A percentile compares a stretch with the other conserved stretches of the same genome.
These are phyloP conservation scores for Sinonovacula constricta DNA, from an alignment of 1,140 invertebrate species.

Conservation along the genomic window DNA sequence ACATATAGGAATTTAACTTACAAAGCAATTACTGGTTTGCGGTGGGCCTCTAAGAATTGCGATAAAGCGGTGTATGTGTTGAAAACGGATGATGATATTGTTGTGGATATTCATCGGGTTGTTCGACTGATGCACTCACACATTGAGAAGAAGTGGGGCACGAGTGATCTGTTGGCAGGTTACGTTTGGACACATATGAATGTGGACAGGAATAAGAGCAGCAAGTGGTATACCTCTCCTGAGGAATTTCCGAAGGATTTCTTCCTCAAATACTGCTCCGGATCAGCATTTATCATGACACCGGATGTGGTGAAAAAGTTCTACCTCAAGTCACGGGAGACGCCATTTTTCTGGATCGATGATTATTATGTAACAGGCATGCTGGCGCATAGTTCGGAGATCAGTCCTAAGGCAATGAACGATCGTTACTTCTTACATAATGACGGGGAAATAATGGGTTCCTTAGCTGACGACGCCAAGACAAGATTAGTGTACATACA, in stretches of 20 bases:
- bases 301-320: slow-evolving; percentile 69
- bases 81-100: slow-evolving; percentile 93
- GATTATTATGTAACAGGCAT: slow-evolving; percentile 74
- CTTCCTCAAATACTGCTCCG: slow-evolving; percentile 76
- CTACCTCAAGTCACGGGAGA: slow-evolving; percentile 56
- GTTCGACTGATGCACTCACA: slow-evolving; percentile 12
- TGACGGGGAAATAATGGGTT: slow-evolving; percentile 12
- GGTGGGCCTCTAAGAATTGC: slow-evolving; percentile 86
- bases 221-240: slow-evolving; percentile 74
- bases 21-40: slow-evolving; percentile 89
- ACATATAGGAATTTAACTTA: slow-evolving; percentile 61
- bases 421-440: slow-evolving; percentile 46
- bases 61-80: slow-evolving; percentile 84
- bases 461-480: slow-evolving; percentile 36
- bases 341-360: slow-evolving; percentile 73
- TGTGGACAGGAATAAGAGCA: slow-evolving; percentile 63
- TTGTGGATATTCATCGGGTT: slow-evolving; percentile 52
- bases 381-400: slow-evolving; percentile 18
- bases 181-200: slow-evolving; percentile 59
- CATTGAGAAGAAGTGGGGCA: slow-evolving; percentile 34
- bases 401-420: slow-evolving; percentile 31
- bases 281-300: slow-evolving; percentile 74
- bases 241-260: slow-evolving; percentile 69
- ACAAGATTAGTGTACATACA: slow-evolving; percentile 44
- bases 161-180: slow-evolving; percentile 22